A percentile compares a stretch with the other conserved stretches of the same genome.
phyloP scores from a whole-genome alignment of 2,113 vertebrate genomes.

The Gorsachius goisagi region DNA sequence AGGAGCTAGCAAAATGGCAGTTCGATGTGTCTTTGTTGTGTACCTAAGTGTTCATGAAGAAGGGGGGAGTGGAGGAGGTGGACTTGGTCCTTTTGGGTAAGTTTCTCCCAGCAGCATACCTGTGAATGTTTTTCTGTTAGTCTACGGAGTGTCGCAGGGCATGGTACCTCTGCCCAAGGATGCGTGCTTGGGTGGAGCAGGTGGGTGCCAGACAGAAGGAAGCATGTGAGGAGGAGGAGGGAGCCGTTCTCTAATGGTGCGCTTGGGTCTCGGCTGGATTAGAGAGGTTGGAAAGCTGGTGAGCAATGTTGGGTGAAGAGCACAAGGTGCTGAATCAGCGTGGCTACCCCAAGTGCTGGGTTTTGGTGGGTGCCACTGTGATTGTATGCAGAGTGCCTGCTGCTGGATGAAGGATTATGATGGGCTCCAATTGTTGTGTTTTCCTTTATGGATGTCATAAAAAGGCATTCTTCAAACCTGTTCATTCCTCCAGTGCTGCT shows the following conservation, averaged over 20 bases:
- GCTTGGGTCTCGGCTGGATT: background rate
- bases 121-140: background rate
- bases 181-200: background rate
- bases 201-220: accelerated
- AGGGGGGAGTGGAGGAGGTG: background rate
- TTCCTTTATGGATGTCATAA: conserved; percentile 69
- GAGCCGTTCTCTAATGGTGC: background rate
- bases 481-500: conserved; percentile 57
- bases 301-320: background rate
- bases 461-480: conserved; percentile 66
- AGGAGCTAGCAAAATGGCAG: background rate
- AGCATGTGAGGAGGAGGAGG: background rate
- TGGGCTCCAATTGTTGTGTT: conserved; percentile 52
- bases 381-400: conserved; percentile 17
- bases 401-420: conserved; percentile 59
- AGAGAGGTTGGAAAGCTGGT: background rate
- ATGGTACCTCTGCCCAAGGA: accelerated
- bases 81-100: background rate
- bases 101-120: accelerated
- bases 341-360: background rate
- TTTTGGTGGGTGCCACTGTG: background rate
- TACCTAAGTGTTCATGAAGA: background rate
- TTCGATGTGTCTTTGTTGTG: background rate
- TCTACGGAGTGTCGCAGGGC: accelerated
- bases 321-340: background rate